A percentile compares a stretch with the other conserved stretches of the same genome.
Evolutionary conservation across 2,113 vertebrate genomes (phyloP).

Genomic region (Bostrychus sinensis): DNA sequence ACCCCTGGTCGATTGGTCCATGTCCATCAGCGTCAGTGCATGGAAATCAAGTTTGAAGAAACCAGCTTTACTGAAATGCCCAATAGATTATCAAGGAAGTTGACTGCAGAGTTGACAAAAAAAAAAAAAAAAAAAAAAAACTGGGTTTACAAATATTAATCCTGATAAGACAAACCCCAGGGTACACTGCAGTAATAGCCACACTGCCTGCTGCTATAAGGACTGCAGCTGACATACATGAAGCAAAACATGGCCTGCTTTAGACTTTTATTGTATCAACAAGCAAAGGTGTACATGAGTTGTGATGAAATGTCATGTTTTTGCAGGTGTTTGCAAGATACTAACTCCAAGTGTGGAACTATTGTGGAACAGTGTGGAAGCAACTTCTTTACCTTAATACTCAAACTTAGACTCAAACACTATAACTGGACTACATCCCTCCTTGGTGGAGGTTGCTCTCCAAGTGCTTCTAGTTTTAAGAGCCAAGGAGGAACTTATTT

Average conservation of each 20-base stretch:
- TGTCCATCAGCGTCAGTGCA: background rate
- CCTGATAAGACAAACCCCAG: background rate
- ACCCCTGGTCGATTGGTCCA: too few species aligned
- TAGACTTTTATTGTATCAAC: background rate
- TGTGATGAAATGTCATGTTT: background rate
- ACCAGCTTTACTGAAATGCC: background rate
- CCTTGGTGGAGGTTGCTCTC: too few species aligned
- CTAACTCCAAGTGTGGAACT: too few species aligned
- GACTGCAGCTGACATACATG: conserved; percentile 2
- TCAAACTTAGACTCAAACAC: too few species aligned
- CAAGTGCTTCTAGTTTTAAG: too few species aligned
- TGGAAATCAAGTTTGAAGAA: background rate
- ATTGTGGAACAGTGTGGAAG: too few species aligned
- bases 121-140: too few species aligned
- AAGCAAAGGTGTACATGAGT: background rate
- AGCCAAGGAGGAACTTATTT: too few species aligned
- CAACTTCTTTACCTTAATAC: too few species aligned
- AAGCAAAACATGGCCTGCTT: background rate
- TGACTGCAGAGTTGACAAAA: background rate
- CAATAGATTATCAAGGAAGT: background rate
- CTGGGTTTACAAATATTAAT: background rate
- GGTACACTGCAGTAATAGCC: conserved; percentile 10
- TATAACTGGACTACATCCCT: too few species aligned
- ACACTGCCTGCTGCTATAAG: background rate
- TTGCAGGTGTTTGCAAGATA: background rate